Base-by-base conservation (phyloP, 2,888 invertebrate species). In the Cryptocephalus moraei region DNA sequence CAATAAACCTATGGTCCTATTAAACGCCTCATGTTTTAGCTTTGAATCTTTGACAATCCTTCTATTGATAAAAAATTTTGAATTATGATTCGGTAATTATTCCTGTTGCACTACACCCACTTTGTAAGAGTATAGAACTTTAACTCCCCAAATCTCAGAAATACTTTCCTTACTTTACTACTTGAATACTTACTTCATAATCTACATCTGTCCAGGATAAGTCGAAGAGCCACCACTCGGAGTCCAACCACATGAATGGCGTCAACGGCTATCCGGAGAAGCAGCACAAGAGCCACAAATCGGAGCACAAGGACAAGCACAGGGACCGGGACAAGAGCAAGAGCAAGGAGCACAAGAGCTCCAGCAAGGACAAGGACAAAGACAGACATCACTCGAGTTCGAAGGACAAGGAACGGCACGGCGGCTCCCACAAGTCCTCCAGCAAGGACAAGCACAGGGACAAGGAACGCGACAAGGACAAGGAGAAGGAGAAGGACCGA, bases 361-460 rank as follows among this genome's bases (percentile, higher is more conserved):
- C 64, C 8, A 66, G 62, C 47, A 68, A 63, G 51, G 67, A 69
- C 39, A 67, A 63, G 49, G 66, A 66, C 47, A 79, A 34, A 62
- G 82, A 82, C 62, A 82, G 81, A 62, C 79, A 83, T 64, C 76
- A 80, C 53, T 81, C 82, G 61, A 82, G 80, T 62, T 80, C 82
- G 55, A 75, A 76, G 56, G 77, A 65, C 45, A 75, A 75, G 68
- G 63, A 65, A 69, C 78, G 71, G 70, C 56, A 67, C 62, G 65
- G 59, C 62, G 65, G 59, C 44, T 62, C 62, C 34, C 61, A 62
- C 44, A 63, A 63, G 51, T 63, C 62, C 43, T 67, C 65, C 9
- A 66, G 63, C 44, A 69, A 64, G 49, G 65, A 68, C 43, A 62
- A 54, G 45, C 64, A 70, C 49, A 64, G 66, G 49, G 69, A 69